Evolutionary conservation across 2,113 vertebrate species (phyloP), one percentile per base, ranked within the genome.

Genomic region (Charina bottae): DNA sequence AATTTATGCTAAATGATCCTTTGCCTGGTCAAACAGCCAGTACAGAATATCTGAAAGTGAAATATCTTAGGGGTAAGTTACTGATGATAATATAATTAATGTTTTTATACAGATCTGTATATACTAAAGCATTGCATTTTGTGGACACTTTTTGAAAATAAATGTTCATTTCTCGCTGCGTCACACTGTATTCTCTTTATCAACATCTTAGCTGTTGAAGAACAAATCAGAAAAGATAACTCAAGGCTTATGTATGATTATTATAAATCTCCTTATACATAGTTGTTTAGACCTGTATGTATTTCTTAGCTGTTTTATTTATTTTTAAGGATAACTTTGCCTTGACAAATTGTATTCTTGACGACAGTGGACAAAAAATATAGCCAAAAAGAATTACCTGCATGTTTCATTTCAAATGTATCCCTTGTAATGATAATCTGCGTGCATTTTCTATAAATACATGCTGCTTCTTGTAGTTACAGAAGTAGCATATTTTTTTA

Each of bases 1-100:
- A 99, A 96, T 99, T 99, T 62, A 99, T 99, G 99, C 93, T 99
- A 68, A 99, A 99, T 24, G 99, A 99, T 83, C 99, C 99, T 2
- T 97, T 99, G 28, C 98, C 99, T 6, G 99, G 99, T 55, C 99
- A 99, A 96, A 99, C 99, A 95, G 98, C 99, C 89, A 99, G 98
- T 96, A 98, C 99, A 0, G 99, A 99, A 96, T 99, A 99, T 96
- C 98, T 99, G 85, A 99, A 99, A 98, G 99, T 99, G 13, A 99
- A 99, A 96, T 99, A 99, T 94, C 98, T 99, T 94, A 95, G 99
- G 99, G 99, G 99, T 99, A 54, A 95, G 97, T 88, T 89, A 8
- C 0, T 49, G 6, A 15, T 72, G 46, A 72, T 10, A 6, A 26
- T 68, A 64, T 90, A 89, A 93, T n/a, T 7, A 56, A 46, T 1